These are phyloP conservation scores for Aromia moschata DNA, from an alignment of 2,888 invertebrate genomes.

Conservation along the genomic window DNA sequence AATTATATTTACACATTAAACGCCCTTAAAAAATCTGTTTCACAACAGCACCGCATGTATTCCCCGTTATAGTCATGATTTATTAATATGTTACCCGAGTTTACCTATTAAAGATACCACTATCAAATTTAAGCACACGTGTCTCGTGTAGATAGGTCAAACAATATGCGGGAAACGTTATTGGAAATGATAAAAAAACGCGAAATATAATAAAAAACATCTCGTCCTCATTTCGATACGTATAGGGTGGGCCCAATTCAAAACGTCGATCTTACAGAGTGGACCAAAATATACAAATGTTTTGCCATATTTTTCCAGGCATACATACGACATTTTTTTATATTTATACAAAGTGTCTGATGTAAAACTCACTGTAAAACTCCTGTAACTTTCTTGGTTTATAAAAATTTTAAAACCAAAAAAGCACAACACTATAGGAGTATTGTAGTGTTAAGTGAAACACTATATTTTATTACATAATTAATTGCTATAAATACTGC, in stretches of 20 bases:
- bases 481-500: no score
- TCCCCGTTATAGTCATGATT: not conserved
- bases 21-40: no score
- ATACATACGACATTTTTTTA: not conserved
- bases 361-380: no score
- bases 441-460: no score
- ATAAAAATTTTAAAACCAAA: no score
- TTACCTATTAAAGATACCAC: conserved; percentile 6
- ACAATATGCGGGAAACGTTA: conserved; percentile 3
- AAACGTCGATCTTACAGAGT: no score
- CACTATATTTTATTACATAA: no score
- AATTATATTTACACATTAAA: not conserved
- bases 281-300: no score
- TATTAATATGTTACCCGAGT: not conserved
- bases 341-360: no score
- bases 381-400: no score
- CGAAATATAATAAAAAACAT: no score
- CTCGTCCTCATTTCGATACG: not conserved
- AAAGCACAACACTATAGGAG: no score
- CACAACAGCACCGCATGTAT: not conserved
- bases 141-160: not conserved
- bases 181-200: conserved; percentile 1
- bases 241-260: not conserved
- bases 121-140: not conserved
- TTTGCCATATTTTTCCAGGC: not conserved